Evolutionary conservation across 1,140 invertebrate species (phyloP), one percentile per base, ranked within the genome.

Genomic region (Penaeus indicus): DNA sequence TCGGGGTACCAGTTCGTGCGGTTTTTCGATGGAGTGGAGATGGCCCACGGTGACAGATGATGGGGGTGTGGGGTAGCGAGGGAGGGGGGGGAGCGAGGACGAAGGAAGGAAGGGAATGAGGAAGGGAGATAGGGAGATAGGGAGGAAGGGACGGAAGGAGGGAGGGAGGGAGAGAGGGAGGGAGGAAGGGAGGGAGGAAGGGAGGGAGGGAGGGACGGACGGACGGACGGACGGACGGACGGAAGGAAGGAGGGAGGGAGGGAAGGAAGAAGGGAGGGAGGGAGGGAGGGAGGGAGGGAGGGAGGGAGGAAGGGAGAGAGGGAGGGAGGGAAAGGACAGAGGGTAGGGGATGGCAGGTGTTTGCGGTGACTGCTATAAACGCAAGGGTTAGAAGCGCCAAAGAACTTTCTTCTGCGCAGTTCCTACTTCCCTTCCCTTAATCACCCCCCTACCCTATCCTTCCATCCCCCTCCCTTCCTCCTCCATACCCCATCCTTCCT

Each of bases 41-140:
- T 54, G 42, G 42, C 25, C 16, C 10, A 32, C 72, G 5, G 42
- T 32, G 72, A 75, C 42, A 75, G 72, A 75, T 75, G 27, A 22
- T 27, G 18, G 72, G 27, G 72, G 42, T 75, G n/a, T 0, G 72
- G 42, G 32, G 67, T 11, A 19, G 3, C 3, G n/a, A n/a, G 0
- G 69, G 3, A 10, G 19, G 69, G 69, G 69, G 67, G 67, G 5
- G 67, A 5, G 67, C n/a, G 19, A n/a, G 16, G 67, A 5, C n/a
- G 21, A 27, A 16, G 69, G n/a, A 21, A 5, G 69, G 22, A 25
- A 72, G 69, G 16, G 4, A 72, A 22, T 18, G 83, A 54, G 60
- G 38, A 42, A 72, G 83, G 38, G 22, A 69, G 63, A 72, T 27
- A 69, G 67, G 54, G 82, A 54, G 82, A n/a, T 62, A 32, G 61